These are phyloP conservation scores for Lapara coniferarum DNA, from an alignment of 2,888 invertebrate species.

Conservation along the genomic window DNA sequence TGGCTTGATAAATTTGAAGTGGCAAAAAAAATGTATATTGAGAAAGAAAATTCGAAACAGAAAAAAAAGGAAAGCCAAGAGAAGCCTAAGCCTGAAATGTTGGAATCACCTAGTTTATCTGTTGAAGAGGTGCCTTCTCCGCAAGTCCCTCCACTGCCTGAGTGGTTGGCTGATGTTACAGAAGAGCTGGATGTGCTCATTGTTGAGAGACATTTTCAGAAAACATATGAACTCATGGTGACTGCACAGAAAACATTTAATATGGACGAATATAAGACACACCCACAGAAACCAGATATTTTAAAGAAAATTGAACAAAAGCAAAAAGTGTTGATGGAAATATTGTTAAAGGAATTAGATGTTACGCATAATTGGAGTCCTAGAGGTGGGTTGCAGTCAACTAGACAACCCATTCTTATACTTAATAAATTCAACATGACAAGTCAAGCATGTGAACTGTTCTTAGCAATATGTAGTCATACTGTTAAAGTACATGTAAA, in stretches of 20 bases:
- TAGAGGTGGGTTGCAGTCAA: slow-evolving; percentile 94
- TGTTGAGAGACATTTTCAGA: slow-evolving; percentile 97
- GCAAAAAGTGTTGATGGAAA: slow-evolving; percentile 91
- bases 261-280: slow-evolving; percentile 67
- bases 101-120: slow-evolving; percentile 78
- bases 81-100: slow-evolving; percentile 66
- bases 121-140: slow-evolving; percentile 75
- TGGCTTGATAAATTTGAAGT: slow-evolving; percentile 97
- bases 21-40: slow-evolving; percentile 91
- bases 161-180: slow-evolving; percentile 95
- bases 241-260: slow-evolving; percentile 71
- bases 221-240: slow-evolving; percentile 92
- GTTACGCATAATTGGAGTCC: slow-evolving; percentile 95
- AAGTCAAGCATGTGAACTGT: slow-evolving; percentile 91
- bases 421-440: slow-evolving; percentile 89
- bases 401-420: slow-evolving; percentile 91
- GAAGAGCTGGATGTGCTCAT: slow-evolving; percentile 98
- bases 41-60: slow-evolving; percentile 84
- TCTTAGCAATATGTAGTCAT: slow-evolving; percentile 91
- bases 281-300: slow-evolving; percentile 70
- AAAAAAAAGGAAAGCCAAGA: slow-evolving; percentile 75
- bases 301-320: slow-evolving; percentile 86
- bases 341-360: slow-evolving; percentile 94
- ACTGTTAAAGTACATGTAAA: slow-evolving; percentile 92
- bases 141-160: slow-evolving; percentile 83